Evolutionary conservation across 2,888 invertebrate genomes (phyloP).

Genomic region (Hypsopygia costalis): DNA sequence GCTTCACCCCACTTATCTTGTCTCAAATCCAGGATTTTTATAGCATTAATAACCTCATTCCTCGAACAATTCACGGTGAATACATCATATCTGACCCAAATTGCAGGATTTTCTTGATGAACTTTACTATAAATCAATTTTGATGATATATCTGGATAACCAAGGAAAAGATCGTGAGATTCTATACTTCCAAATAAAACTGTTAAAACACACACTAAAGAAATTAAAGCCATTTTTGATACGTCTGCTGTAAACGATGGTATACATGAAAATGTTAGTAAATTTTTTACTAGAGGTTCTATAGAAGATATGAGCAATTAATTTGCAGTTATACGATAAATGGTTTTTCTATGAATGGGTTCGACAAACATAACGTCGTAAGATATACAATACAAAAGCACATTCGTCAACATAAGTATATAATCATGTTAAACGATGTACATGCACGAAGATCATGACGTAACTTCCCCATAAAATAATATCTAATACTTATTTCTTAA

Average conservation of each 20-base stretch:
- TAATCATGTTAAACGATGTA: neutral
- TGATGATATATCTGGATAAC: conserved; percentile 39
- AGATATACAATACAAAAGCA: neutral
- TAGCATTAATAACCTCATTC: conserved; percentile 54
- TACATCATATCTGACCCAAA: conserved; percentile 51
- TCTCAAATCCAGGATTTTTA: conserved; percentile 52
- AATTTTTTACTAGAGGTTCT: neutral
- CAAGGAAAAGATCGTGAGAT: conserved; percentile 31
- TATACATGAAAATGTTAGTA: conserved; percentile 6
- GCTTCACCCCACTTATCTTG: conserved; percentile 55
- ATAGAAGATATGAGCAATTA: neutral
- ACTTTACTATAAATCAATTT: conserved; percentile 57
- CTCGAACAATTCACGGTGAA: conserved; percentile 50
- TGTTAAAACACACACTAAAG: conserved; percentile 12
- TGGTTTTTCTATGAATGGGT: conserved; percentile 14
- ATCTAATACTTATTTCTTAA: neutral
- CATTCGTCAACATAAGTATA: neutral
- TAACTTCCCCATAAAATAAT: conserved; percentile 9
- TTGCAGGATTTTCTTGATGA: conserved; percentile 57
- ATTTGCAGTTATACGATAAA: conserved; percentile 14
- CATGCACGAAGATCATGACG: conserved; percentile 8
- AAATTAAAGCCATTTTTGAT: conserved; percentile 13
- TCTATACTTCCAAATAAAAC: neutral
- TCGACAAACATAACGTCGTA: neutral
- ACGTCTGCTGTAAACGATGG: conserved; percentile 13